Conservation (phyloP, 2,113 vertebrate genomes). For the Clarias batrachus region DNA sequence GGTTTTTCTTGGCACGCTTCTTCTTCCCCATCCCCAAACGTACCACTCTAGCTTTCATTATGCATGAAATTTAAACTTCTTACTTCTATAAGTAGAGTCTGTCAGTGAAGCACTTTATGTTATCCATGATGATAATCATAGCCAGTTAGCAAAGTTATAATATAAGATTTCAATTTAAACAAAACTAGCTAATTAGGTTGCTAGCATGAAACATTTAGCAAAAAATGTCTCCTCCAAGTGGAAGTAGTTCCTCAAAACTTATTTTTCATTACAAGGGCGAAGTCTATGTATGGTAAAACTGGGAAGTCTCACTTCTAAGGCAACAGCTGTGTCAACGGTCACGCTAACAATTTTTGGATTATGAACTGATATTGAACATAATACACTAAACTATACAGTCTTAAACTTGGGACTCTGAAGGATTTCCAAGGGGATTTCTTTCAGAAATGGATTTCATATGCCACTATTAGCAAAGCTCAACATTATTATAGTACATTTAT, state of each 20-base stretch:
- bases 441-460: not conserved
- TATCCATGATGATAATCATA: not conserved
- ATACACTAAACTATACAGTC: not conserved
- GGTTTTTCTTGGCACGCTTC: not conserved
- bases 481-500: not conserved
- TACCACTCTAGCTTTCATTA: not conserved
- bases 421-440: not conserved
- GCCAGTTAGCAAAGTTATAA: not conserved
- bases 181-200: not conserved
- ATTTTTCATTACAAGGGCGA: not conserved
- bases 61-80: not conserved
- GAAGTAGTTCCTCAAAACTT: not conserved
- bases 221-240: not conserved
- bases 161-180: not conserved
- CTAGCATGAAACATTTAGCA: not conserved
- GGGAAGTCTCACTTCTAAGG: not conserved
- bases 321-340: not conserved
- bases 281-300: not conserved
- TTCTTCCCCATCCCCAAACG: not conserved
- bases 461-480: not conserved
- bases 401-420: not conserved
- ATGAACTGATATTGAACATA: not conserved
- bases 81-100: not conserved
- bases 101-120: not conserved
- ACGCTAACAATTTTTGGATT: not conserved